These are phyloP conservation scores for Furcula furcula DNA, from an alignment of 2,888 invertebrate genomes.

Conservation along the genomic window DNA sequence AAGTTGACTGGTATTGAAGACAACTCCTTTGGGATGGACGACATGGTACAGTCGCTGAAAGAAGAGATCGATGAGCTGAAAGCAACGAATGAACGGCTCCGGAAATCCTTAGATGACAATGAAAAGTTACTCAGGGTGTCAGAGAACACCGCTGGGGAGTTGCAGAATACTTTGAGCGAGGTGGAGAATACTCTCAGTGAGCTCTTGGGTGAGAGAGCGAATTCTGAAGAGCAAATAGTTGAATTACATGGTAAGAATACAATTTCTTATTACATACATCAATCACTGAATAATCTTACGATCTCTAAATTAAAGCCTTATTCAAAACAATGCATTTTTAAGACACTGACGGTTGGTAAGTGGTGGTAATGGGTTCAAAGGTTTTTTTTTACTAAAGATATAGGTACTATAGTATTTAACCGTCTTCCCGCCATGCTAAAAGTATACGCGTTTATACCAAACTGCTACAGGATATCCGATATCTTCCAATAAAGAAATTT, in stretches of 20 bases:
- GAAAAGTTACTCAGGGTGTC: constrained; percentile 82
- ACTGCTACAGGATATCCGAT: too few relatives aligned
- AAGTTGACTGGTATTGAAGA: constrained; percentile 85
- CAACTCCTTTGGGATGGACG: constrained; percentile 87
- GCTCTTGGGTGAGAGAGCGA: constrained; percentile 67
- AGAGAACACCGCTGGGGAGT: constrained; percentile 90
- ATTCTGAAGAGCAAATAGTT: constrained; percentile 73
- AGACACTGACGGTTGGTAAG: too few relatives aligned
- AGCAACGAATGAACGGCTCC: constrained; percentile 84
- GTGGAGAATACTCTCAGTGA: constrained; percentile 89
- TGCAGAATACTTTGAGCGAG: constrained; percentile 87
- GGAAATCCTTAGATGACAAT: constrained; percentile 84
- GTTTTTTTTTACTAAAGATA: too few relatives aligned
- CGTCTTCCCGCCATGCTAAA: too few relatives aligned
- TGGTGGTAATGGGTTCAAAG: too few relatives aligned
- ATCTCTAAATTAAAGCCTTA: too few relatives aligned
- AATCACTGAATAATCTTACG: too few relatives aligned
- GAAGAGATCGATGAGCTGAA: constrained; percentile 82
- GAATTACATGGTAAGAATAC: constrained; percentile 63
- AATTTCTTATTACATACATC: too few relatives aligned
- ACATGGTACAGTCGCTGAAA: constrained; percentile 86
- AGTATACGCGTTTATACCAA: too few relatives aligned
- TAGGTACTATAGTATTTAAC: too few relatives aligned
- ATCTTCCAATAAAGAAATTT: too few relatives aligned
- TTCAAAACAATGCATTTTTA: too few relatives aligned